These are phyloP conservation scores for Meriones psammophilus DNA, from an alignment of 2,797 vertebrate genomes.

Conservation along the genomic window DNA sequence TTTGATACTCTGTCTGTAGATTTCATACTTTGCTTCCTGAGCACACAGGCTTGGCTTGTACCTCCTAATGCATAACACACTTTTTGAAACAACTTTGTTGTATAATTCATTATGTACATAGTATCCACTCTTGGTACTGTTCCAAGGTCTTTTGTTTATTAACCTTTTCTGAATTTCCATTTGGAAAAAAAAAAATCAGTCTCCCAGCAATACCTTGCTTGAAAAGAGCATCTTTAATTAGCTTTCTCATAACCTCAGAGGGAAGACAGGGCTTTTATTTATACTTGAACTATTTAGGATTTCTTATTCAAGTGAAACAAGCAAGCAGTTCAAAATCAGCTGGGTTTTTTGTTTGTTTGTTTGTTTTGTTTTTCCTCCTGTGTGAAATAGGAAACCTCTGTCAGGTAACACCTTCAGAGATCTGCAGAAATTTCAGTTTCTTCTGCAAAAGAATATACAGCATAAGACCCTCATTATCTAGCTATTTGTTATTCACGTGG, in stretches of 20 bases:
- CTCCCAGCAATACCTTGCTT: constrained; percentile 55
- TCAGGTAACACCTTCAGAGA: constrained; percentile 51
- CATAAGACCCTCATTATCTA: neutral
- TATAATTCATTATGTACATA: constrained; percentile 74
- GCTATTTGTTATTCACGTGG: neutral
- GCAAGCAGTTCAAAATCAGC: constrained; percentile 52
- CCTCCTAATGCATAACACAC: constrained; percentile 49
- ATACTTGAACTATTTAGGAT: constrained; percentile 53
- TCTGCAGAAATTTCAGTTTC: neutral
- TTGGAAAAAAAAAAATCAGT: constrained; percentile 40
- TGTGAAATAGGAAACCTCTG: constrained; percentile 13
- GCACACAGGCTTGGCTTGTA: neutral
- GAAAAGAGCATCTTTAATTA: constrained; percentile 75
- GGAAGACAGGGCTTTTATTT: neutral
- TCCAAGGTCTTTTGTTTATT: constrained; percentile 75
- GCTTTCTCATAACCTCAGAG: constrained; percentile 51
- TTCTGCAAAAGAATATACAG: constrained; percentile 22
- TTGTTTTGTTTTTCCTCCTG: neutral
- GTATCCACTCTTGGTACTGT: constrained; percentile 41
- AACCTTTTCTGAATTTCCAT: constrained; percentile 79
- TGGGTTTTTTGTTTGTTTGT: neutral
- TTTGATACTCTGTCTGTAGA: neutral
- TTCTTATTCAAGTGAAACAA: constrained; percentile 58
- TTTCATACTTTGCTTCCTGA: constrained; percentile 2
- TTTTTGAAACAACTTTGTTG: constrained; percentile 65